Base-by-base conservation (phyloP, 92 coral and sea anemone species). In the Hydrozoanthus gracilis region DNA sequence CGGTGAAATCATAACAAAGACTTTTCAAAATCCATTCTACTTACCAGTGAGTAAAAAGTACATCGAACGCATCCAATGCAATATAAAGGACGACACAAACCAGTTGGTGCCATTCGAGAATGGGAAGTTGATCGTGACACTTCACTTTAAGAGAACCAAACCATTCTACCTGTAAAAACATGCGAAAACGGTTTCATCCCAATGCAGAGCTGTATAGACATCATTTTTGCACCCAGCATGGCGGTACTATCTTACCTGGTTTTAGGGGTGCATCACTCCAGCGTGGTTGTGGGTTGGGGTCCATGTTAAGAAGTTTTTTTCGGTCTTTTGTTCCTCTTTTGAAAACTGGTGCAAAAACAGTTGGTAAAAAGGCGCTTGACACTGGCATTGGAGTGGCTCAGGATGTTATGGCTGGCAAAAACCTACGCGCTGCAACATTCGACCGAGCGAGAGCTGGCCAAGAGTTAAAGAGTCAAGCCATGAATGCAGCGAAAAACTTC, bases 11-110 rank as follows among this genome's bases (percentile, higher is more conserved):
- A 49, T 91, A 0, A 88, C 82, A 49, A 82, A 77, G 55, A 88
- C 88, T 27, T 91, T 86, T 56, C 71, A 77, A 78, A 60, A 82
- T 49, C 92, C 90, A 6, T 89, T 79, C 9, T 90, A 69, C 54
- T 18, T 80, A 15, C 82, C 83, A 20, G 80, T 86, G 3, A 77
- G 51, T 39, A 77, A 55, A 10, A 85, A 78, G 16, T 14, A 82
- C 11, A 61, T 92, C 58, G 92, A 89, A 5, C 79, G 58, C 4
- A 83, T 89, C 77, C 89, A 92, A 71, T 79, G 90, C 47, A 90
- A 83, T 89, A 82, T 2, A n/a, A n/a, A 27, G 39, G 39, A 27
- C 2, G 39, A 27, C 39, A 27, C 39, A 27, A 27, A 27, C 39
- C 73, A 76, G 3, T 11, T 76, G 27, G 80, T 87, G 35, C 93